Base-by-base conservation (phyloP, 2,888 invertebrate species). In the Atethmia centrago region DNA sequence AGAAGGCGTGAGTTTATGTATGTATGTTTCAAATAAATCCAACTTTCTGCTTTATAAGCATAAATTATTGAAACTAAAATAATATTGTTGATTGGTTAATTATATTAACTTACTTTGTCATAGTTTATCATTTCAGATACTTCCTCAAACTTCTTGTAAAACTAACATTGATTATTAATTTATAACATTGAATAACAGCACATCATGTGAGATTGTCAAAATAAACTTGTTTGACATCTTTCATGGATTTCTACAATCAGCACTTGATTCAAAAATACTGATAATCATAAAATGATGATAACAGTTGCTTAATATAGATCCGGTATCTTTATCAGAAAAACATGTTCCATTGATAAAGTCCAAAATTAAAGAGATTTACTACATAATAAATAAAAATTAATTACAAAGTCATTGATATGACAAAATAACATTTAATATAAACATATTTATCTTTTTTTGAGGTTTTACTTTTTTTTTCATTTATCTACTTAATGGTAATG, bases 301-400 rank as follows among this genome's bases (percentile, higher is more conserved):
- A 75, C 45, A 53, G 25, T 16, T 12, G 51, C 58, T 59, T 77
- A 36, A 31, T 49, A 75, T 74, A 53, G 28, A 59, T 59, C 45
- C 4, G n/a, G n/a, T 68, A 53, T 53, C n/a, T 47, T 40, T 53
- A 68, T 53, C 59, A 49, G n/a, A 21, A 47, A 53, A 67, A 31
- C 9, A 49, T 55, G 53, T 36, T 47, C 45, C 14, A 58, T 47
- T 49, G 36, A 67, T 77, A 58, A 45, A 25, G n/a, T 14, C 14
- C n/a, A 21, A 61, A 36, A 25, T 12, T 45, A 4, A 40, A 40
- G 9, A 74, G 21, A 63, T 31, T 74, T 25, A 21, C 4, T 16
- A 14, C 12, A 14, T 25, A 36, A 21, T 21, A 42, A 69, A 64
- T 31, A 14, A 58, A 28, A 77, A 51, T 19, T 19, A 3, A 19